Base-by-base conservation (phyloP, 2,888 invertebrate genomes). In the Hyalella azteca region DNA sequence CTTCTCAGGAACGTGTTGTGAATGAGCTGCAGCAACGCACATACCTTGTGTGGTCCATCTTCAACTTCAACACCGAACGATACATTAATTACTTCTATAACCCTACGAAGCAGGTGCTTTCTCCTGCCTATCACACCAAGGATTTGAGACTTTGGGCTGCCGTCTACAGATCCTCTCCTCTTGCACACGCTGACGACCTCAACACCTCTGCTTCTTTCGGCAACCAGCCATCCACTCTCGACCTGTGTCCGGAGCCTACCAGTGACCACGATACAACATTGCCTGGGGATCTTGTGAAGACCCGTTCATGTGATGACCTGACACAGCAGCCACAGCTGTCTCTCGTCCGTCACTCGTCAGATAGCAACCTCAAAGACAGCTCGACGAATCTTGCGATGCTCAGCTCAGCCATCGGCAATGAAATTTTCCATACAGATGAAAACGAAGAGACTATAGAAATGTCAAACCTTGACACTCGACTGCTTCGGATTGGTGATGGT, bases 81-180 rank as follows among this genome's bases (percentile, higher is more conserved):
- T 97, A 96, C 88, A 90, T 92, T 86, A 97, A 97, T 91, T 94
- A 95, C 86, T 91, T 97, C 45, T 97, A 95, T 89, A 36, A 29
- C 36, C 83, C 75, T 36, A 73, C 81, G n/a, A 60, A 78, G 54
- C 82, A 85, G 81, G 78, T 81, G 86, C 89, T 97, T 86, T 94
- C 94, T 93, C 95, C 96, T 78, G 93, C 93, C 85, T 94, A 92
- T 88, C 93, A 94, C 87, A 93, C 96, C 79, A 92, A 95, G 80
- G 93, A 94, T 86, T 90, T 97, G 87, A 90, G 90, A 80, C 90
- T 96, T 86, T 97, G 97, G 97, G 91, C 92, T 85, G 93, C 93
- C 85, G 92, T 97, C 84, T 96, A 95, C 90, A 90, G 94, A 86
- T 93, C 93, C 5, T 87, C 80, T 78, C 79, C 80, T 79, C 79